A percentile compares a stretch with the other conserved stretches of the same genome.
These are phyloP conservation scores for Cosmorhoe ocellata DNA, from an alignment of 2,888 invertebrate genomes.

Conservation along the genomic window DNA sequence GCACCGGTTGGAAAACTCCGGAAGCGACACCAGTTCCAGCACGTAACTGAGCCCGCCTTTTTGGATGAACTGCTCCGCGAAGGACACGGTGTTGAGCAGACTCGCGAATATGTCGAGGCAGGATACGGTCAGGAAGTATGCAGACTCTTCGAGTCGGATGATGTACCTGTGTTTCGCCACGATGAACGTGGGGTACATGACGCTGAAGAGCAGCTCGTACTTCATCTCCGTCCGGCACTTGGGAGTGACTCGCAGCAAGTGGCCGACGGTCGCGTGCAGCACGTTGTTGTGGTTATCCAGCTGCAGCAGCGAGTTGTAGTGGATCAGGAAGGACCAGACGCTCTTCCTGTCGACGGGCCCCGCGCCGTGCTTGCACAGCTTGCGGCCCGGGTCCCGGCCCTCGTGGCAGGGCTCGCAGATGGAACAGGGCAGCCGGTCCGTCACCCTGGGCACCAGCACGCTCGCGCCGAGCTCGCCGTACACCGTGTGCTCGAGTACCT, in stretches of 20 bases:
- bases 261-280: slow-evolving; percentile 81
- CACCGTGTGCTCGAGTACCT: slow-evolving; percentile 81
- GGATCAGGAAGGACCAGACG: slow-evolving; percentile 82
- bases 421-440: slow-evolving; percentile 71
- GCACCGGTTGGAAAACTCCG: slow-evolving; percentile 82
- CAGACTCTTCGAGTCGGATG: slow-evolving; percentile 68
- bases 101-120: slow-evolving; percentile 83
- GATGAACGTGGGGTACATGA: slow-evolving; percentile 84
- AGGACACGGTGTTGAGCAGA: slow-evolving; percentile 77
- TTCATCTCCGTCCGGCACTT: slow-evolving; percentile 79
- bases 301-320: slow-evolving; percentile 81
- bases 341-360: slow-evolving; percentile 60
- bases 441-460: slow-evolving; percentile 52
- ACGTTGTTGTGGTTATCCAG: slow-evolving; percentile 77
- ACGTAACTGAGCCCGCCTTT: slow-evolving; percentile 82
- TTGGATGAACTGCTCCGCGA: slow-evolving; percentile 83
- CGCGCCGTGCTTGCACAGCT: slow-evolving; percentile 57
- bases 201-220: slow-evolving; percentile 81
- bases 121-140: slow-evolving; percentile 82
- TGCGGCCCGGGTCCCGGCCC: slow-evolving; percentile 48
- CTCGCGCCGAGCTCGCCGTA: slow-evolving; percentile 83
- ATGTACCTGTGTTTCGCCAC: slow-evolving; percentile 78
- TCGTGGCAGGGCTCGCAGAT: slow-evolving; percentile 66
- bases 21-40: slow-evolving; percentile 75
- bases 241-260: slow-evolving; percentile 82